These are phyloP conservation scores for Mesocentrotus franciscanus DNA, from an alignment of 53 echinoderm and acorn worm species.

Conservation along the genomic window DNA sequence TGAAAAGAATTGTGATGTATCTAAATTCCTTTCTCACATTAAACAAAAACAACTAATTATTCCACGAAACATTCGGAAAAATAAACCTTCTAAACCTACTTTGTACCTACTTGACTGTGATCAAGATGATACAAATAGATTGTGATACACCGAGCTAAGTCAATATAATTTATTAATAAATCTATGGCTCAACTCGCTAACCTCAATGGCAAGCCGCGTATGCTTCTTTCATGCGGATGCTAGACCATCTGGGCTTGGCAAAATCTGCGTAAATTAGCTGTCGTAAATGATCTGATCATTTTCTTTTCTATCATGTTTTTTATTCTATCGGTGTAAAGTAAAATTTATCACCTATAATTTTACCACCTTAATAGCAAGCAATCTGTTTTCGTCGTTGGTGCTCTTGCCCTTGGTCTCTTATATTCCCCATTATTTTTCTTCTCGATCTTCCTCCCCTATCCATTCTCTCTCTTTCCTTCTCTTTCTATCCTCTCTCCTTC, in stretches of 20 bases:
- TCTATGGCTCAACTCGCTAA: not conserved
- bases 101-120: no score
- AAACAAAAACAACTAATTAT: no score
- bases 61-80: no score
- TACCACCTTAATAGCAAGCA: not conserved
- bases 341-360: not conserved
- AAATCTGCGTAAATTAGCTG: conserved; percentile 11
- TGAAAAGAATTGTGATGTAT: no score
- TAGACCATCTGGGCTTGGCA: not conserved
- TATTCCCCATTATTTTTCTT: not conserved
- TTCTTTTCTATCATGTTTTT: not conserved
- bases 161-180: not conserved
- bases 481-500: not conserved
- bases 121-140: no score
- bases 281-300: not conserved
- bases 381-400: not conserved
- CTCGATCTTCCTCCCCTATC: not conserved
- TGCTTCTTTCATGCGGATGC: not conserved
- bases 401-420: not conserved
- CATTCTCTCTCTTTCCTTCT: not conserved
- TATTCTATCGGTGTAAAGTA: not conserved
- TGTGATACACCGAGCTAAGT: not conserved
- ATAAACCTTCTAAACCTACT: no score
- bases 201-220: not conserved
- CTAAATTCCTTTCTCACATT: no score